Conservation (phyloP, 2,888 invertebrate genomes). For the Phorcus lineatus region DNA sequence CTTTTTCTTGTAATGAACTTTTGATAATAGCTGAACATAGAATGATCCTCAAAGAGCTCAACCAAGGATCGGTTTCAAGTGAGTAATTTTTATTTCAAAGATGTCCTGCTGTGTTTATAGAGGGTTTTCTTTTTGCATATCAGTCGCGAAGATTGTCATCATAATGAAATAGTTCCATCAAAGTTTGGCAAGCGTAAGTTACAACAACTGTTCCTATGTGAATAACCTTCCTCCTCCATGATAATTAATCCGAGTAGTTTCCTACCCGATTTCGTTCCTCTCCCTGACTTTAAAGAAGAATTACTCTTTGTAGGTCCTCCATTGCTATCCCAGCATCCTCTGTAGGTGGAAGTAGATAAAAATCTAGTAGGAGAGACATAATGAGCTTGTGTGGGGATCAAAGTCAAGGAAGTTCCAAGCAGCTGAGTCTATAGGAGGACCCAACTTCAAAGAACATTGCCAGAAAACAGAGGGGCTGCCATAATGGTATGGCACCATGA, state of each 20-base stretch:
- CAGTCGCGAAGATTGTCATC: conserved; percentile 4
- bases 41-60: neutral
- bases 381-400: conserved; percentile 18
- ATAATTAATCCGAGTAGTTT: conserved; percentile 6
- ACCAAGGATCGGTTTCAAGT: conserved; percentile 10
- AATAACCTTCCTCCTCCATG: neutral
- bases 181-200: neutral
- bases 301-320: neutral
- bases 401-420: conserved; percentile 3
- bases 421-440: neutral
- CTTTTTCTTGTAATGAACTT: neutral
- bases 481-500: conserved; percentile 1
- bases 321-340: neutral
- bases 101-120: neutral
- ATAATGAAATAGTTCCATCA: conserved; percentile 6
- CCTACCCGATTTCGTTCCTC: neutral
- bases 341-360: neutral
- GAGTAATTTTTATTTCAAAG: conserved; percentile 17
- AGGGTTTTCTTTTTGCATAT: conserved; percentile 5
- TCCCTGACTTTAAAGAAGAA: conserved; percentile 14
- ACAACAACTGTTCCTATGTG: conserved; percentile 9
- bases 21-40: conserved; percentile 16
- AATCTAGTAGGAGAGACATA: conserved; percentile 18
- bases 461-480: neutral
- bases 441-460: neutral